Evolutionary conservation across 2,113 vertebrate species (phyloP).

Genomic region (Reinhardtius hippoglossoides): DNA sequence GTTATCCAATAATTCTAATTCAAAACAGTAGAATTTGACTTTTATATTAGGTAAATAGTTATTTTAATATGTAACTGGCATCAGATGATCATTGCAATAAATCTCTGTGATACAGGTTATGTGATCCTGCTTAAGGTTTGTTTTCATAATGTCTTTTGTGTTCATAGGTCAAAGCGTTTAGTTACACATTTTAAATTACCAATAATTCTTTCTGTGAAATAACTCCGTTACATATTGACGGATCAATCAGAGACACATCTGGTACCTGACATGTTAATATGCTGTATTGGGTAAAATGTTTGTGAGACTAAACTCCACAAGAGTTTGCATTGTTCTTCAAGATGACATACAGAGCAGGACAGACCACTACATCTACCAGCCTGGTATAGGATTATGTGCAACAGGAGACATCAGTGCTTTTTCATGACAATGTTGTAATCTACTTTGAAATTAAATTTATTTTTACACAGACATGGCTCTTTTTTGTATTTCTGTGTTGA

Average conservation of each 20-base stretch:
- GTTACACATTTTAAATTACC: not conserved
- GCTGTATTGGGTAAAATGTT: not conserved
- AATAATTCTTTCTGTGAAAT: not conserved
- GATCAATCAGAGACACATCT: not conserved
- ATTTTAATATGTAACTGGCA: too few relatives aligned
- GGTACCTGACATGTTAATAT: not conserved
- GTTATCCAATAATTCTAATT: not conserved
- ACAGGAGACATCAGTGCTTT: constrained; percentile 18
- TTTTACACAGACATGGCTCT: constrained; percentile 58
- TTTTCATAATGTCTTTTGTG: not conserved
- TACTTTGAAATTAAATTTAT: constrained; percentile 71
- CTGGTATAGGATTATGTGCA: not conserved
- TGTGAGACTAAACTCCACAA: not conserved
- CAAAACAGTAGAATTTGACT: not conserved
- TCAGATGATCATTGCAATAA: not conserved
- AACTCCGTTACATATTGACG: not conserved
- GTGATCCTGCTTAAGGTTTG: not conserved
- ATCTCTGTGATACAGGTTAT: not conserved
- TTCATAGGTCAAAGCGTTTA: too few relatives aligned
- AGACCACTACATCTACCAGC: constrained; percentile 2
- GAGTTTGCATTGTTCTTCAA: not conserved
- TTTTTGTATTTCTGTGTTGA: not conserved
- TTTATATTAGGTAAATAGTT: not conserved
- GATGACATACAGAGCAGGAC: not conserved
- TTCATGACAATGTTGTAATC: constrained; percentile 56